Base-by-base conservation (phyloP, 2,888 invertebrate species). In the Phyllotreta striolata region DNA sequence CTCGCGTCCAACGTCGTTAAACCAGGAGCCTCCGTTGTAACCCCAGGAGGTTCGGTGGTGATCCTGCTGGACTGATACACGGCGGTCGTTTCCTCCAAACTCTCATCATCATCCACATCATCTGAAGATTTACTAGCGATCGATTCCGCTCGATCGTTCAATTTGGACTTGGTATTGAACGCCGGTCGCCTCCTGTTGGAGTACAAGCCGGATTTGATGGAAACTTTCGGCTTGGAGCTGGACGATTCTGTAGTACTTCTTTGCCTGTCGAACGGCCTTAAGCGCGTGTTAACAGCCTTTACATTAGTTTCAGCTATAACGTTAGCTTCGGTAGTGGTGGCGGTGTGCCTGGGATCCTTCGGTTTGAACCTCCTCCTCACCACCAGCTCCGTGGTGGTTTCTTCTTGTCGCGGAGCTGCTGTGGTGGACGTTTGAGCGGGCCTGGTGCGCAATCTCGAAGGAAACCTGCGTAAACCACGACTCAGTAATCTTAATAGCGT, bases 381-480 rank as follows among this genome's bases (percentile, higher is more conserved):
- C 46, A 59, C 68, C 64, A 59, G 59, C 55, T 62, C 66, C 43
- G 80, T 79, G 0, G 84, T 83, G 34, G 78, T 73, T 61, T 80
- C 80, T 58, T 77, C 82, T 14, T 78, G 79, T 66, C 83, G 83
- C 14, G 64, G 68, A 6, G 73, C 64, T 1, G 70, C 63, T 13
- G 70, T 68, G 6, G 81, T 82, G 59, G 82, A 76, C 78, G 82
- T 67, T 1, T 66, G 56, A 5, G 70, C 54, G 70, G 80, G 84
- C 37, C 81, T 76, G n/a, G 67, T 67, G 70, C 85, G 81, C 6
- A 76, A 70, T 74, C 87, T 80, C 57, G 82, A 83, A 0, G 86
- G 84, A 62, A 67, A 71, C 49, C 71, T 70, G 54, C 10, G 61
- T 60, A 44, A 55, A 51, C 5, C 38, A 37, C n/a, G n/a, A n/a